Conservation (phyloP, 2,797 vertebrate species). For the Ceyx erithaca region DNA sequence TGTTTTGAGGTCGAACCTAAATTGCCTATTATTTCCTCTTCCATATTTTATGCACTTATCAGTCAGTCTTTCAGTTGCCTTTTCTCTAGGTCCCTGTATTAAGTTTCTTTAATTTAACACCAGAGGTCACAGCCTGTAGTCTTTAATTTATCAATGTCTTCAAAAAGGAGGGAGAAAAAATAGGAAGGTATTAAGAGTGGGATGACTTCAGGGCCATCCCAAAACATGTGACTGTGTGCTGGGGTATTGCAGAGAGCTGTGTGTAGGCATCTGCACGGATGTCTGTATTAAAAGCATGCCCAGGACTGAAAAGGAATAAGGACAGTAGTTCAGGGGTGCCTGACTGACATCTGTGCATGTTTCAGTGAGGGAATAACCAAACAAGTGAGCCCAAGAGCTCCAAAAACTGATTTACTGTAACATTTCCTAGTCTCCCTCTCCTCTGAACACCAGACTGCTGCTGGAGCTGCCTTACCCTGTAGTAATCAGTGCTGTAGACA, state of each 20-base stretch:
- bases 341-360: not conserved
- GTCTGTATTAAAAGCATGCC: not conserved
- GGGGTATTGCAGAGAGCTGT: not conserved
- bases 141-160: conserved; percentile 53
- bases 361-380: not conserved
- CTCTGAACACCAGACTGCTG: not conserved
- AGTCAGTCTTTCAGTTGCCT: conserved; percentile 14
- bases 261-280: not conserved
- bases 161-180: conserved; percentile 29
- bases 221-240: not conserved
- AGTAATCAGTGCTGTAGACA: conserved; percentile 99
- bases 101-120: conserved; percentile 48
- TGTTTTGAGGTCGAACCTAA: conserved; percentile 1
- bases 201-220: conserved; percentile 16
- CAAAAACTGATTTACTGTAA: not conserved
- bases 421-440: not conserved
- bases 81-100: conserved; percentile 31
- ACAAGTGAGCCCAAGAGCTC: not conserved
- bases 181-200: not conserved
- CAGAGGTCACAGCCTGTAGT: conserved; percentile 43
- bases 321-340: not conserved
- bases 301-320: not conserved
- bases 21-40: conserved; percentile 58
- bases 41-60: conserved; percentile 46
- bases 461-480: conserved; percentile 88